Percentiles rank a stretch among this genome's conserved stretches.
Evolutionary conservation across 2,113 vertebrate species (phyloP).

Genomic region (Anguilla japonica): DNA sequence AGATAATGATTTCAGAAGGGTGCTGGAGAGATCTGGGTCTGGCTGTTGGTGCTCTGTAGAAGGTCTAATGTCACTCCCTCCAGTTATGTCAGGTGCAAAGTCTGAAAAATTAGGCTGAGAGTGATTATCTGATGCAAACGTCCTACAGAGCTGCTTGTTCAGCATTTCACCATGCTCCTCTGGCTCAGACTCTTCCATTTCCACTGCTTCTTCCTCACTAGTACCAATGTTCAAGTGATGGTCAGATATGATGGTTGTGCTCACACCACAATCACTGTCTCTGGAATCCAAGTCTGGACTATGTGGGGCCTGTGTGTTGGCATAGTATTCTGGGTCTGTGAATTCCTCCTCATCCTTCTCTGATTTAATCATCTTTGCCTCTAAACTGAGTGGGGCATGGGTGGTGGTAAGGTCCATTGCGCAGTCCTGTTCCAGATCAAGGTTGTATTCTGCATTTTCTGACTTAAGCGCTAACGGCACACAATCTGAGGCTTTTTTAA

Average conservation of each 20-base stretch:
- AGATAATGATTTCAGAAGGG: constrained; percentile 6
- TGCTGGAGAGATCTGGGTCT: neutral
- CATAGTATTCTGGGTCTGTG: constrained; percentile 29
- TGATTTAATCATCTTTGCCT: constrained; percentile 45
- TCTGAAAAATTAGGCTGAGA: neutral
- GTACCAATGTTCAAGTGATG: constrained; percentile 26
- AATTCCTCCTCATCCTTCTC: constrained; percentile 43
- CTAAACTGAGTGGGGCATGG: constrained; percentile 42
- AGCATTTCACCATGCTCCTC: constrained; percentile 31
- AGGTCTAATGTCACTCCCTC: neutral
- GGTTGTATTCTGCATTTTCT: constrained; percentile 48
- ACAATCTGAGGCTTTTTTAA: neutral
- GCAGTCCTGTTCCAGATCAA: constrained; percentile 40
- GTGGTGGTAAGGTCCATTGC: constrained; percentile 61
- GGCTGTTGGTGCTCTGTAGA: neutral
- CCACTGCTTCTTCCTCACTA: constrained; percentile 38
- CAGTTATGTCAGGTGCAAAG: neutral
- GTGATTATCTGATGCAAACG: neutral
- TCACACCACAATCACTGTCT: constrained; percentile 38
- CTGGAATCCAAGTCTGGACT: constrained; percentile 32
- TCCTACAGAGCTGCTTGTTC: neutral
- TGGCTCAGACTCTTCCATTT: constrained; percentile 44
- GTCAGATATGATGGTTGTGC: constrained; percentile 53
- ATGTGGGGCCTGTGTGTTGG: constrained; percentile 23
- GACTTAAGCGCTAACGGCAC: neutral